These are phyloP conservation scores for Acrocephalus arundinaceus DNA, from an alignment of 2,113 vertebrate species.

Conservation along the genomic window DNA sequence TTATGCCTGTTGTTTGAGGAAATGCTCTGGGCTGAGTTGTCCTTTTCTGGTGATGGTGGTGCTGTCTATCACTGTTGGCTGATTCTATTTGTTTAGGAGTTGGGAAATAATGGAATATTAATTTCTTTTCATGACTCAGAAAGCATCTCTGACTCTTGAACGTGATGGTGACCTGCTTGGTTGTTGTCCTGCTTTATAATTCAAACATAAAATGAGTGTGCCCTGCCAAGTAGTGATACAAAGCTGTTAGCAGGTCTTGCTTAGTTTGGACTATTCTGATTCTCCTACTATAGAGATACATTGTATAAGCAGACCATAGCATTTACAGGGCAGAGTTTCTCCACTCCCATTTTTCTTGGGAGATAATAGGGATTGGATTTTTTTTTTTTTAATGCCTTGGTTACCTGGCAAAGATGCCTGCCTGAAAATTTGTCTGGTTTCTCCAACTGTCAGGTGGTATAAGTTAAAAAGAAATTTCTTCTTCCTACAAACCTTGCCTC, in stretches of 20 bases:
- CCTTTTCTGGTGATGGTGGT: not conserved
- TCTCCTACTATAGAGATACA: not conserved
- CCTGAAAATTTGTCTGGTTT: not conserved
- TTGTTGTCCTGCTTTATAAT: not conserved
- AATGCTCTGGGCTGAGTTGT: not conserved
- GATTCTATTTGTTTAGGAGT: not conserved
- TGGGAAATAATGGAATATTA: not conserved
- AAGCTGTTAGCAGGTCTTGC: not conserved
- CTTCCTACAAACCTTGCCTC: not conserved
- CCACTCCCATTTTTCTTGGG: not conserved
- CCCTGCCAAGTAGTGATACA: fast-evolving
- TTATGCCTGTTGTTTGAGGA: not conserved
- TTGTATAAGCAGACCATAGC: not conserved
- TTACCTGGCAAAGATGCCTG: not conserved
- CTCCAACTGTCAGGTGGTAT: not conserved
- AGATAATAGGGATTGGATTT: not conserved
- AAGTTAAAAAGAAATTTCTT: not conserved
- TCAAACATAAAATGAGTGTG: not conserved
- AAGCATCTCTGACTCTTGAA: not conserved
- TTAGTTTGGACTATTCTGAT: not conserved
- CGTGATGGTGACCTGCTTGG: not conserved
- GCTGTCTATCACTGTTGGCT: not conserved
- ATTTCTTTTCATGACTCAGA: not conserved
- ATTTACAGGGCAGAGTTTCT: not conserved
- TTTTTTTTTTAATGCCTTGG: not conserved